These are phyloP conservation scores for Strigops habroptila DNA, from an alignment of 2,113 vertebrate genomes.

Conservation along the genomic window DNA sequence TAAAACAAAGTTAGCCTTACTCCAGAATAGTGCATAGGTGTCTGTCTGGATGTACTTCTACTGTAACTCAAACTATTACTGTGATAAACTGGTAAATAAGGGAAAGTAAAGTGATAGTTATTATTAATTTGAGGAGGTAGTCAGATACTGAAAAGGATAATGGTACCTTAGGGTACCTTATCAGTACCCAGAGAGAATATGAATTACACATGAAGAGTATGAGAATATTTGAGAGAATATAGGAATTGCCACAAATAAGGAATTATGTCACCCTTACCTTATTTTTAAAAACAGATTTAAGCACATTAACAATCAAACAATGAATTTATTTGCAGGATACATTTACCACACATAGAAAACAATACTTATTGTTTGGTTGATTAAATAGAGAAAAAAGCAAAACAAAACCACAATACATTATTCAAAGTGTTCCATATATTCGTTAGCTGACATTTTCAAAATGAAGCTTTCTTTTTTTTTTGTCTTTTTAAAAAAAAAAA, in stretches of 20 bases:
- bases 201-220: background rate
- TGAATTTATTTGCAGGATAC: slow-evolving; percentile 59
- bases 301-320: slow-evolving; percentile 43
- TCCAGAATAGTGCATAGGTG: background rate
- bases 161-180: background rate
- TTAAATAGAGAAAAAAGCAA: slow-evolving; percentile 29
- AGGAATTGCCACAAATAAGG: background rate
- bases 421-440: slow-evolving; percentile 45
- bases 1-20: background rate
- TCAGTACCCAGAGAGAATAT: background rate
- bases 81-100: background rate
- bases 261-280: background rate
- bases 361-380: slow-evolving; percentile 60
- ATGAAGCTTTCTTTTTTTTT: background rate
- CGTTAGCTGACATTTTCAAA: slow-evolving; percentile 52
- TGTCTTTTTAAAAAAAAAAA: background rate
- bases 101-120: background rate
- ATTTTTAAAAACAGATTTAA: slow-evolving; percentile 29
- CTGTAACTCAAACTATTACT: background rate
- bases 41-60: background rate
- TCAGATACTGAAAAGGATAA: background rate
- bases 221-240: background rate
- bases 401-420: slow-evolving; percentile 49
- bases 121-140: background rate
- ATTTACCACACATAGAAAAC: slow-evolving; percentile 52